Evolutionary conservation across 1,140 invertebrate genomes (phyloP).

Genomic region (Phortica variegata): DNA sequence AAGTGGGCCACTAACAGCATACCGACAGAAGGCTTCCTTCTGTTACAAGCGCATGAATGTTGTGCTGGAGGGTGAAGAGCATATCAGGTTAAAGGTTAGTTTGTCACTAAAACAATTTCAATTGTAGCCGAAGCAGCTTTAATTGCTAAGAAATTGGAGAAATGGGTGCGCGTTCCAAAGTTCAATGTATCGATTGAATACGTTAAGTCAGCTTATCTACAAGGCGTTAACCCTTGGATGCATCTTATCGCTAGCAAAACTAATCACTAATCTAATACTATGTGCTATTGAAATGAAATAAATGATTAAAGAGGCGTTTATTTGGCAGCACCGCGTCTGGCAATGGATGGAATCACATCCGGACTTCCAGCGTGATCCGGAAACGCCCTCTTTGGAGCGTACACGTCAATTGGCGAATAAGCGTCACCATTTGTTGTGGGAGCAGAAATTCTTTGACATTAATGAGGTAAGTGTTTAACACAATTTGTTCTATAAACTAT

Average conservation of each 20-base stretch:
- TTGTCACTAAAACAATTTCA: too few species aligned
- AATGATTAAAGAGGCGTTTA: too few species aligned
- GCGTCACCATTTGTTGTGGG: conserved; percentile 64
- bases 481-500: not conserved
- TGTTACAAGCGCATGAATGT: conserved; percentile 81
- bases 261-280: too few species aligned
- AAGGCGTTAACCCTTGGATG: too few species aligned
- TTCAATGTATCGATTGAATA: too few species aligned
- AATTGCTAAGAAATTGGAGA: too few species aligned
- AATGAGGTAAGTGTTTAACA: conserved; percentile 58
- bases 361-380: conserved; percentile 66
- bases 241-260: too few species aligned
- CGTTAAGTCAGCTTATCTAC: too few species aligned
- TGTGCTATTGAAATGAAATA: too few species aligned
- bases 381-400: conserved; percentile 64
- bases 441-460: conserved; percentile 65
- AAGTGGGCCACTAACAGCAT: conserved; percentile 71
- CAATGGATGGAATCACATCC: conserved; percentile 74
- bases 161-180: too few species aligned
- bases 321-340: conserved; percentile 76
- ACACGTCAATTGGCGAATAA: conserved; percentile 64
- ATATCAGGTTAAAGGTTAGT: conserved; percentile 63
- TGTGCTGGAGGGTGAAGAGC: conserved; percentile 66
- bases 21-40: conserved; percentile 75
- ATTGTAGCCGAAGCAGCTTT: too few species aligned